These are phyloP conservation scores for Leptosomus discolor DNA, from an alignment of 2,113 vertebrate species.

Conservation along the genomic window DNA sequence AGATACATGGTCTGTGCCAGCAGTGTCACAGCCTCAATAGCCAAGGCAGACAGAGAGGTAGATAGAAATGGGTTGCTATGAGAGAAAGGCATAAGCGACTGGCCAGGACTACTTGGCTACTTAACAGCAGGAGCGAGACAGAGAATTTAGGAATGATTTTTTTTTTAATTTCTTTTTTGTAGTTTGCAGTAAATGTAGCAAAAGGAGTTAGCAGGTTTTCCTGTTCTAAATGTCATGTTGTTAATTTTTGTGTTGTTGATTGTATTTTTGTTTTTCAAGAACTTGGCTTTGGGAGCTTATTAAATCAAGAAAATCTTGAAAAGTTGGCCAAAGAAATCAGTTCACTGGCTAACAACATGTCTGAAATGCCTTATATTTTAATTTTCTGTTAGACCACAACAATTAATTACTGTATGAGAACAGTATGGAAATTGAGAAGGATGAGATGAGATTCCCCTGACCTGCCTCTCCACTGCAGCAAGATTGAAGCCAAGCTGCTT, in stretches of 20 bases:
- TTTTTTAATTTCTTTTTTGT: neutral
- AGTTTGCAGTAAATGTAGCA: neutral
- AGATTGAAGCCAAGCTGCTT: slow-evolving; percentile 32
- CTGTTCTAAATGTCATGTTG: neutral
- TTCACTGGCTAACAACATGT: neutral
- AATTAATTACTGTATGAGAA: slow-evolving; percentile 40
- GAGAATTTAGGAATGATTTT: neutral
- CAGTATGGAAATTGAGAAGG: slow-evolving; percentile 21
- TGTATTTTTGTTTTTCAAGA: neutral
- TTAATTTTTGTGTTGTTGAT: neutral
- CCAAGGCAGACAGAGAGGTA: neutral
- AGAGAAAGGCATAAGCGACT: neutral
- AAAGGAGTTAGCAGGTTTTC: neutral
- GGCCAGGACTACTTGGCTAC: neutral
- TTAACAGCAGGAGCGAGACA: neutral
- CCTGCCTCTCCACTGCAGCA: neutral
- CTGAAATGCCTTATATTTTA: slow-evolving; percentile 12
- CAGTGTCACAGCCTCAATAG: neutral
- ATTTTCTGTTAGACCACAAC: slow-evolving; percentile 30
- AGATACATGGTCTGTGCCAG: neutral
- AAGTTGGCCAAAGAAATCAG: neutral
- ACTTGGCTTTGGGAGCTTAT: neutral
- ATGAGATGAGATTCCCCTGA: slow-evolving; percentile 40
- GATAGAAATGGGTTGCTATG: neutral
- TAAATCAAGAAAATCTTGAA: neutral